Evolutionary conservation across 1,140 invertebrate genomes (phyloP).

Genomic region (Drosophila kikkawai): DNA sequence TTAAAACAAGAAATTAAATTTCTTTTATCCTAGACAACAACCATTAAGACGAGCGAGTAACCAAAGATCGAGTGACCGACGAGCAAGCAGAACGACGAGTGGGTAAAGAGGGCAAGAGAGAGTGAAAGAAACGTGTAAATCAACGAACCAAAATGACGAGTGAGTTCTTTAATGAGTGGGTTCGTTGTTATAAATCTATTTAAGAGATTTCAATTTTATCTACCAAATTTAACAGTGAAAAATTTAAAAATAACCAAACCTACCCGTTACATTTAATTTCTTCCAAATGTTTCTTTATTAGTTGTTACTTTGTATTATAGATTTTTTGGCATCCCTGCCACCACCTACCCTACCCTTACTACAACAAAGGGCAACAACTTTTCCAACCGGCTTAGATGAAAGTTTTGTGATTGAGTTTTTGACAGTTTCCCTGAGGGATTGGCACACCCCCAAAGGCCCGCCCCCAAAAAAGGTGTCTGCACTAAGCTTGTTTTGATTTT

Average conservation of each 20-base stretch:
- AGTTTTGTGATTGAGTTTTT: constrained; percentile 77
- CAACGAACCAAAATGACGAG: too few relatives aligned
- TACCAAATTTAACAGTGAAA: background rate
- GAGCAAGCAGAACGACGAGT: background rate
- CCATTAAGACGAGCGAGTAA: background rate
- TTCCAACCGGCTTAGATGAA: constrained; percentile 63
- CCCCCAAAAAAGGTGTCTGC: constrained; percentile 51
- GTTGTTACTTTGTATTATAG: background rate
- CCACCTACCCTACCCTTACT: background rate
- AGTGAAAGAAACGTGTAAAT: too few relatives aligned
- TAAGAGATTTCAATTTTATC: background rate
- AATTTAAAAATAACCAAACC: background rate
- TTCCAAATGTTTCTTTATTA: background rate
- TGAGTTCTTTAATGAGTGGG: background rate
- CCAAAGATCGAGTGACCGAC: too few relatives aligned
- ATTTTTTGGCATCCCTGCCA: constrained; percentile 2
- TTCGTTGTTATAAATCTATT: background rate
- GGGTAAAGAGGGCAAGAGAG: too few relatives aligned
- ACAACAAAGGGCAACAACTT: constrained; percentile 47
- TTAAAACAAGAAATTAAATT: too few relatives aligned
- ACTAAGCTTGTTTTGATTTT: constrained; percentile 67
- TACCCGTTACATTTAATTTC: background rate
- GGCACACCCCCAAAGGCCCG: background rate
- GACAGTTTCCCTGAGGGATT: constrained; percentile 42
- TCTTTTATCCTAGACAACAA: too few relatives aligned